These are phyloP conservation scores for Mesochorus sp. DNA, from an alignment of 2,888 invertebrate species.

Conservation along the genomic window DNA sequence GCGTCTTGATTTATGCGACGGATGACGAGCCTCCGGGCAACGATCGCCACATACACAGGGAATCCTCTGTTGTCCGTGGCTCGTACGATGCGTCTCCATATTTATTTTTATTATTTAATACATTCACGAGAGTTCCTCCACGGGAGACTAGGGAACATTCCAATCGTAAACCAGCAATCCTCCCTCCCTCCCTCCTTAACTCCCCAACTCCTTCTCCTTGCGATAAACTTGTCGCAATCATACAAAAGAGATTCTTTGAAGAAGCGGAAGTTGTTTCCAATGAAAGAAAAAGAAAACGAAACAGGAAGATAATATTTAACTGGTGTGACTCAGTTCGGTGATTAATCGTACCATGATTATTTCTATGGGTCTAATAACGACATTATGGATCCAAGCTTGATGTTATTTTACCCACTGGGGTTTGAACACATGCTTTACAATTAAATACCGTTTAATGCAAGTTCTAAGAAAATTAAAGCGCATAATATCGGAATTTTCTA, in stretches of 20 bases:
- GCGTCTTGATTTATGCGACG: slow-evolving; percentile 15
- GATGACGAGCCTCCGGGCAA: slow-evolving; percentile 37
- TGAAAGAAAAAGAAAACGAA: slow-evolving; percentile 12
- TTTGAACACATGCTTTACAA: too few species aligned
- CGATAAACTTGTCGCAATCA: neutral
- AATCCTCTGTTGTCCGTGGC: slow-evolving; percentile 23
- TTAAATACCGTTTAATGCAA: too few species aligned
- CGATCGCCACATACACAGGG: slow-evolving; percentile 18
- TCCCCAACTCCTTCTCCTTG: neutral
- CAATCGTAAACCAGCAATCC: too few species aligned
- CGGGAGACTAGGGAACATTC: neutral
- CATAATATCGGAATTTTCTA: too few species aligned
- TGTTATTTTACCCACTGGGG: too few species aligned
- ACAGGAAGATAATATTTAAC: neutral
- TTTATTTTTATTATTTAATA: slow-evolving; percentile 7
- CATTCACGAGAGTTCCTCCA: neutral
- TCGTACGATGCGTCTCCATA: neutral
- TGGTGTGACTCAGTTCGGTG: slow-evolving; percentile 33
- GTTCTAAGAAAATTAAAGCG: too few species aligned
- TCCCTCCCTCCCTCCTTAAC: too few species aligned
- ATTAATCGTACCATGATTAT: too few species aligned
- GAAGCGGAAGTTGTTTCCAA: slow-evolving; percentile 37
- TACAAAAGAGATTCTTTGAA: slow-evolving; percentile 42
- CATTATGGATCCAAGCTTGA: too few species aligned
- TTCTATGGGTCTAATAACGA: too few species aligned